These are phyloP conservation scores for Electrona antarctica DNA, from an alignment of 2,113 vertebrate species.

Conservation along the genomic window DNA sequence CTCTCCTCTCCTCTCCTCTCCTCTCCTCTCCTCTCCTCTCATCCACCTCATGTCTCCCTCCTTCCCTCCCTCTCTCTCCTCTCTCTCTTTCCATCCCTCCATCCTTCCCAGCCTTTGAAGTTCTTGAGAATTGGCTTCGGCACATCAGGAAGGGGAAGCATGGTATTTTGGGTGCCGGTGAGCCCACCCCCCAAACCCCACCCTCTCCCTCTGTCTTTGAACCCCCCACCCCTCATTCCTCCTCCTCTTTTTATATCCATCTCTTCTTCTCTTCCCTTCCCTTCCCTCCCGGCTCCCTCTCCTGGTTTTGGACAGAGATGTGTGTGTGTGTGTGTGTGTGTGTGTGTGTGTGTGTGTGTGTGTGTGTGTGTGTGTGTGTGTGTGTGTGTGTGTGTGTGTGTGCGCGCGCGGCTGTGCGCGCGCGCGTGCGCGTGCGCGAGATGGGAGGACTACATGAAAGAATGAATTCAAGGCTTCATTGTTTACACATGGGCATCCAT, in stretches of 20 bases:
- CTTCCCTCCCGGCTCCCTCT: background rate
- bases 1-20: background rate
- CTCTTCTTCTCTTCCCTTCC: background rate
- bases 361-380: conserved; percentile 2
- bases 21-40: background rate
- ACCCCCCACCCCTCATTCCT: background rate
- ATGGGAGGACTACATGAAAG: too few species aligned
- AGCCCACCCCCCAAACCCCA: background rate
- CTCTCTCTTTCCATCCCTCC: background rate
- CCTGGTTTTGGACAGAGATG: background rate
- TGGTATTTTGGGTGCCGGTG: background rate
- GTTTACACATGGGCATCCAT: too few species aligned
- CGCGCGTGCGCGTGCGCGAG: background rate
- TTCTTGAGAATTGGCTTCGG: background rate
- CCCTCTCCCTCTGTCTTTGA: background rate
- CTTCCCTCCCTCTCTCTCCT: conserved; percentile 6
- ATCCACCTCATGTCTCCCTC: background rate
- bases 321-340: conserved; percentile 4
- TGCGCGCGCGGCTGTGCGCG: background rate
- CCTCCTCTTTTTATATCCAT: background rate
- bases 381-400: background rate
- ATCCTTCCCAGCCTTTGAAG: conserved; percentile 16
- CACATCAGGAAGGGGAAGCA: background rate
- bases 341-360: conserved; percentile 5
- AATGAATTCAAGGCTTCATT: too few species aligned